Base-by-base conservation (phyloP, 37 sponge, comb jelly and placozoan species). In the Bolinopsis microptera region DNA sequence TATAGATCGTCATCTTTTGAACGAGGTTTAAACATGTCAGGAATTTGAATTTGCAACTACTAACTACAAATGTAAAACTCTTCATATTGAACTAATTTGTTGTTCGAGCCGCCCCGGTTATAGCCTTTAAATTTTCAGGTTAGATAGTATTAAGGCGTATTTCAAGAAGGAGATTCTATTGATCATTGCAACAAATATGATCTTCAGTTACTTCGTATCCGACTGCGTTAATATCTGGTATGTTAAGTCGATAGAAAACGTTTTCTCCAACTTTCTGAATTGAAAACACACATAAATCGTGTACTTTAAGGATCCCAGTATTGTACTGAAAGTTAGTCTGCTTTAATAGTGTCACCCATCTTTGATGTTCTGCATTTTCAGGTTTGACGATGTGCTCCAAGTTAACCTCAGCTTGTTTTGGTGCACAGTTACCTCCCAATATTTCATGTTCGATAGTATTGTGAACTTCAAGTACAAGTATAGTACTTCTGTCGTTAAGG, bases 401-500 rank as follows among this genome's bases (percentile, higher is more conserved):
- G 25, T 5, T 18, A 86, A 86, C 61, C 35, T 86, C 28, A 22
- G 38, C 35, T 38, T 86, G 61, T 86, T 86, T 25, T 86, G 90
- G 90, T 2, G 61, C 26, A 86, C 90, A 41, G 90, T 86, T 18
- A 86, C 90, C 0, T 13, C 90, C 16, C 90, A 86, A 39, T 86
- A 86, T 27, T 41, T 41, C 48, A 39, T 86, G 61, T 86, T 41
- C 26, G 61, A 86, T 27, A 41, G 61, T 8, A 0, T 86, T n/a
- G 2, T 86, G 0, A 13, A 86, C 90, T 86, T 39, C 90, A 86
- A 86, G 36, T 86, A 86, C 90, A 39, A 86, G 61, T 86, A 86
- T 48, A 86, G 28, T 27, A 26, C 90, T 39, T 41, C 90, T 30
- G 61, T 41, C 3, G 90, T 86, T 3, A 77, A 77, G 80, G 80